Evolutionary conservation across 2,888 invertebrate species (phyloP).

Genomic region (Hydropsyche betteni): DNA sequence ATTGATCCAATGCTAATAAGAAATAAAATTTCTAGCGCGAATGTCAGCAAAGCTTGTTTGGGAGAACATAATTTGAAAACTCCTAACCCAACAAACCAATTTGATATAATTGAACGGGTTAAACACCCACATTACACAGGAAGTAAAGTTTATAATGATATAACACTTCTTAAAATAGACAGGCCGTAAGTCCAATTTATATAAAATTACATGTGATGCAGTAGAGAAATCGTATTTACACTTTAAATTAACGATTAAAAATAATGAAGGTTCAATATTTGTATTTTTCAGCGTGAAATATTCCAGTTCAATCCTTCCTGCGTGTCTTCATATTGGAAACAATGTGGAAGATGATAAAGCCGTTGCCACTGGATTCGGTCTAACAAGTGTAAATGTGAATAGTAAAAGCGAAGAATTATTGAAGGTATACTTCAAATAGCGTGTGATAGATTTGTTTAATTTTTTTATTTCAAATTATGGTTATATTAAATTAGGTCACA

Average conservation of each 20-base stretch:
- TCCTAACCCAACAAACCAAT: not conserved
- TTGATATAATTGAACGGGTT: not conserved
- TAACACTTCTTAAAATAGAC: constrained; percentile 18
- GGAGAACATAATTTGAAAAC: constrained; percentile 1
- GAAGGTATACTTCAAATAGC: not conserved
- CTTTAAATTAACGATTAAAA: too few relatives aligned
- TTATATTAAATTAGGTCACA: not conserved
- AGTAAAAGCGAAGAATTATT: constrained; percentile 2
- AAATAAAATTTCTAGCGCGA: not conserved
- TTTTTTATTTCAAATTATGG: too few relatives aligned
- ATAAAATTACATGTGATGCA: not conserved
- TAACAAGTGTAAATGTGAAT: not conserved
- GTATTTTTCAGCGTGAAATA: not conserved
- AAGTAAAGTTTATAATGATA: constrained; percentile 18
- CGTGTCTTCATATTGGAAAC: constrained; percentile 29
- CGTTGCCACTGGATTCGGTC: constrained; percentile 27
- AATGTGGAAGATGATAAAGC: not conserved
- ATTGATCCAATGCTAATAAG: not conserved
- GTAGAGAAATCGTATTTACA: too few relatives aligned
- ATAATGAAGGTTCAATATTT: too few relatives aligned
- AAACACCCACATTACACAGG: constrained; percentile 22
- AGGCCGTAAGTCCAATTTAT: constrained; percentile 26
- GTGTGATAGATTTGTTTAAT: too few relatives aligned
- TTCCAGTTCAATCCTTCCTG: constrained; percentile 11
- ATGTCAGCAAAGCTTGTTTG: constrained; percentile 6